Evolutionary conservation across 2,888 invertebrate genomes (phyloP).

Genomic region (Cosmia pyralina): DNA sequence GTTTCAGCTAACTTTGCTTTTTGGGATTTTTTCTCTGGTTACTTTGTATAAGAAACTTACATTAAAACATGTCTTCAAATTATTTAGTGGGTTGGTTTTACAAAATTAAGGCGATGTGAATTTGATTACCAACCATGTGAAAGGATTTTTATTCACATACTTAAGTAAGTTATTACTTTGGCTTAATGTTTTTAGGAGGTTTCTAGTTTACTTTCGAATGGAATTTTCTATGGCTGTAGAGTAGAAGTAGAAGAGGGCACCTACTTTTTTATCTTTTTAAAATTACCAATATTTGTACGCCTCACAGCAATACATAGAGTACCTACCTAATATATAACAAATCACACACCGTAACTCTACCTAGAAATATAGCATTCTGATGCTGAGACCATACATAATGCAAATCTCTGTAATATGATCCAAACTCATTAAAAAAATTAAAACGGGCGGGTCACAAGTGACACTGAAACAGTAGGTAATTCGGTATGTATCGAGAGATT

Average conservation of each 20-base stretch:
- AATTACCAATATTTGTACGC: neutral
- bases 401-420: neutral
- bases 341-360: neutral
- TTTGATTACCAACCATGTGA: neutral
- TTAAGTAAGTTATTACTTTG: constrained; percentile 7
- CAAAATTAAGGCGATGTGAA: neutral
- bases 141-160: neutral
- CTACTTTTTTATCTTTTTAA: neutral
- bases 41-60: constrained; percentile 19
- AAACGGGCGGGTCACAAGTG: constrained; percentile 24
- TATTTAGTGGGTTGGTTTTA: neutral
- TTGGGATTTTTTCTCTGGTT: constrained; percentile 30
- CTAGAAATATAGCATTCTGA: neutral
- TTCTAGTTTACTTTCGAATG: neutral
- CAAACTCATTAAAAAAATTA: neutral
- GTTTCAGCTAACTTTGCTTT: constrained; percentile 25
- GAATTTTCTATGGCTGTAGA: too few species aligned
- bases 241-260: neutral
- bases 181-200: neutral
- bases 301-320: neutral
- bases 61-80: constrained; percentile 1
- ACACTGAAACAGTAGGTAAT: constrained; percentile 13
- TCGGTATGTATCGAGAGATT: constrained; percentile 23
- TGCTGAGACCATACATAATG: neutral
- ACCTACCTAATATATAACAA: neutral